These are phyloP conservation scores for Fundulus diaphanus DNA, from an alignment of 2,797 vertebrate genomes.

Conservation along the genomic window DNA sequence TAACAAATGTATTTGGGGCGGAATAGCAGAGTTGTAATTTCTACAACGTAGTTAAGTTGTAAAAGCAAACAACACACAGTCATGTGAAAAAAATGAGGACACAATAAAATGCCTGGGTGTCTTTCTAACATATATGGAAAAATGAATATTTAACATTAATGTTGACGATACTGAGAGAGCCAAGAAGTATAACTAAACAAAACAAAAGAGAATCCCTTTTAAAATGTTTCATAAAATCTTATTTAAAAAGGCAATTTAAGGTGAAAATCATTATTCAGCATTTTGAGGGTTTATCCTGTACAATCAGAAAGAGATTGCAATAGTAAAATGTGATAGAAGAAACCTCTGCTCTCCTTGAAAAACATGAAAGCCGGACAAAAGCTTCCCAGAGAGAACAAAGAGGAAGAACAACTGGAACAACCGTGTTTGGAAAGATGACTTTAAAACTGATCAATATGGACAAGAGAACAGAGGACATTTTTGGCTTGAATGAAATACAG, in stretches of 20 bases:
- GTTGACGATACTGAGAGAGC: not conserved
- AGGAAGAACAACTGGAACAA: not conserved
- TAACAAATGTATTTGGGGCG: not conserved
- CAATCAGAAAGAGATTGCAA: not conserved
- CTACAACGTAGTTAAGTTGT: not conserved
- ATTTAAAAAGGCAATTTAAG: not conserved
- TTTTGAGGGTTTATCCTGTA: not conserved
- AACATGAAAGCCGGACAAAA: not conserved
- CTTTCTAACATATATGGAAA: not conserved
- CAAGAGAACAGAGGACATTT: not conserved
- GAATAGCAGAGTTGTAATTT: slow-evolving; percentile 2
- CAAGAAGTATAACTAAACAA: not conserved
- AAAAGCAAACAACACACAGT: not conserved
- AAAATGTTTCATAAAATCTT: not conserved
- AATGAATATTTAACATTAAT: not conserved
- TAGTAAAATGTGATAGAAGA: not conserved
- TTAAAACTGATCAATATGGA: not conserved
- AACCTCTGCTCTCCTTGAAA: not conserved
- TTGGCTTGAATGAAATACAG: not conserved
- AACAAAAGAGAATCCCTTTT: not conserved
- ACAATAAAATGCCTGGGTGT: not conserved
- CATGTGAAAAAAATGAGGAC: not conserved
- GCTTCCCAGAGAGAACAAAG: not conserved
- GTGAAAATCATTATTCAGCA: not conserved
- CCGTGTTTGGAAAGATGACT: not conserved